A percentile compares a stretch with the other conserved stretches of the same genome.
Evolutionary conservation across 2,888 invertebrate genomes (phyloP).

Genomic region (Tachina lurida): DNA sequence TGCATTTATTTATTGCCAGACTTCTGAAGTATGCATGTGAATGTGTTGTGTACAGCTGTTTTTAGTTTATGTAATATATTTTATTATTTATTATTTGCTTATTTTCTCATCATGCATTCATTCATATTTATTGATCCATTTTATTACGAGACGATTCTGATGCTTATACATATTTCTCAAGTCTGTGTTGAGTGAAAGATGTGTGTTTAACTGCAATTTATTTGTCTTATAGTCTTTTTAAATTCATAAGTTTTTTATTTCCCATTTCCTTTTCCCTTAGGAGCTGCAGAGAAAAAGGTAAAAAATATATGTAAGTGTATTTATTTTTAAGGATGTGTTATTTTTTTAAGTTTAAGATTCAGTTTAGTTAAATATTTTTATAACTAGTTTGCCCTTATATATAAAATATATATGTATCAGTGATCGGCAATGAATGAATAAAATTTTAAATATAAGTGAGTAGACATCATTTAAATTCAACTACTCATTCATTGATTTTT

Average conservation of each 20-base stretch:
- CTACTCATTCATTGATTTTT: no score
- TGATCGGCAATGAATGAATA: no score
- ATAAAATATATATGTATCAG: no score
- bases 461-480: no score
- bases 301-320: neutral
- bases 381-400: no score
- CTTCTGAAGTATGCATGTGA: neutral
- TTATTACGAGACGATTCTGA: no score
- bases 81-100: neutral
- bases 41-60: slow-evolving; percentile 1
- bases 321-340: neutral
- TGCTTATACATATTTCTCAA: neutral
- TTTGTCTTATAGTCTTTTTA: neutral
- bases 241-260: neutral
- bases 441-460: no score
- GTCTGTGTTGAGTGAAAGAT: neutral
- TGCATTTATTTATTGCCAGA: neutral
- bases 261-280: neutral
- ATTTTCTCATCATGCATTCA: neutral
- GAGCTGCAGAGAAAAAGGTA: neutral
- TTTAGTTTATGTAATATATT: neutral
- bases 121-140: slow-evolving; percentile 15
- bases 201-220: neutral
- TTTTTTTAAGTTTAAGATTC: neutral
- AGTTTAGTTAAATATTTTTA: no score